phyloP scores from a whole-genome alignment of 2,888 invertebrate species.

The Bombylius discolor region DNA sequence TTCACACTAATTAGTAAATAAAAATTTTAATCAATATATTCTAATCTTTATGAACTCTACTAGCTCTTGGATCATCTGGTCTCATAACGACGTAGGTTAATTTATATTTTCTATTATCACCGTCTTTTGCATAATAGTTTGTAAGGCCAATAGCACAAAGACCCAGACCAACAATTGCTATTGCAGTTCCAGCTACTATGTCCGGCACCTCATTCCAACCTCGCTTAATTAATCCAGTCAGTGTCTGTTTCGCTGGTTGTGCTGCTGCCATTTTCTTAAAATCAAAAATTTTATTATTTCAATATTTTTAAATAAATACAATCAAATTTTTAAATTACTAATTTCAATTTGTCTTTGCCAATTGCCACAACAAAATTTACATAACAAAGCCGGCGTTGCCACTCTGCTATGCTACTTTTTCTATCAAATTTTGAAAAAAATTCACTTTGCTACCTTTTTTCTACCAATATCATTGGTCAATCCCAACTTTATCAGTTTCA shows the following conservation, averaged over 20 bases:
- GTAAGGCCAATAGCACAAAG: conserved; percentile 38
- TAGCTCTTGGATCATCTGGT: conserved; percentile 51
- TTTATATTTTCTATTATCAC: conserved; percentile 55
- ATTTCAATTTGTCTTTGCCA: too few species aligned
- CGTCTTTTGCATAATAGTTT: conserved; percentile 44
- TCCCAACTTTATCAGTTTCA: too few species aligned
- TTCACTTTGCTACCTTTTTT: too few species aligned
- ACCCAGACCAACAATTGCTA: conserved; percentile 46
- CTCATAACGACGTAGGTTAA: conserved; percentile 48
- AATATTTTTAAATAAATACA: neutral
- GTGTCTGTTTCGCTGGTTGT: conserved; percentile 24
- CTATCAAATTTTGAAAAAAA: too few species aligned
- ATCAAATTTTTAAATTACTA: too few species aligned
- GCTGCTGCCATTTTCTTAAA: conserved; percentile 12
- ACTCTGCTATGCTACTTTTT: too few species aligned
- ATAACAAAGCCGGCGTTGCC: too few species aligned
- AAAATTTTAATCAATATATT: neutral
- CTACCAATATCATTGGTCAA: too few species aligned
- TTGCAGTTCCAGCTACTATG: conserved; percentile 45
- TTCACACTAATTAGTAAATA: neutral
- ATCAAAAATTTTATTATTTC: neutral
- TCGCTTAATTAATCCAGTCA: conserved; percentile 26
- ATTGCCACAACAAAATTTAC: too few species aligned
- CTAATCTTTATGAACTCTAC: conserved; percentile 42
- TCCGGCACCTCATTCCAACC: conserved; percentile 60